Evolutionary conservation across 2,797 vertebrate genomes (phyloP).

Genomic region (Gobionotothen gibberifrons): DNA sequence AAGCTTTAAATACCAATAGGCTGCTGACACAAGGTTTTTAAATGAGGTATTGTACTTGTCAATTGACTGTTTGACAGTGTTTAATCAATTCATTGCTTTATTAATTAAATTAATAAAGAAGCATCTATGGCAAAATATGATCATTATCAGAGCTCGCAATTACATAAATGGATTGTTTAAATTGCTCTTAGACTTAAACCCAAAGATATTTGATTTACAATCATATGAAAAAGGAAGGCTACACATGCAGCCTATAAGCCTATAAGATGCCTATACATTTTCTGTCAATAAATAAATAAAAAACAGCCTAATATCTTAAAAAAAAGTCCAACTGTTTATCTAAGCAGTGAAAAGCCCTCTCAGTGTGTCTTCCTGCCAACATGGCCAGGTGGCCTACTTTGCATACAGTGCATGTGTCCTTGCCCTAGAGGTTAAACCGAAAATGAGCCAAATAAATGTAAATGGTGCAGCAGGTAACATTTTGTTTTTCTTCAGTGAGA

Average conservation of each 20-base stretch:
- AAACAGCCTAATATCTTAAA: too few species aligned
- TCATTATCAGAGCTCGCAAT: neutral
- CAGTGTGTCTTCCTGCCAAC: slow-evolving; percentile 29
- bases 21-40: too few species aligned
- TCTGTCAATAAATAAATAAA: neutral
- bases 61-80: neutral
- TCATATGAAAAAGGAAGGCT: neutral
- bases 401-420: slow-evolving; percentile 55
- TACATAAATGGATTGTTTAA: too few species aligned
- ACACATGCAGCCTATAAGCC: neutral
- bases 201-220: neutral
- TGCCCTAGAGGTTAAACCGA: slow-evolving; percentile 62
- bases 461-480: neutral
- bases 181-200: neutral
- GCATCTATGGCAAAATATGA: neutral
- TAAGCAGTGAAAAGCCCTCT: neutral
- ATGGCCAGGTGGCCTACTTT: slow-evolving; percentile 74
- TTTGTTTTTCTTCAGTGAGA: neutral
- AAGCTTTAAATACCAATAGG: too few species aligned
- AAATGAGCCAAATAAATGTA: neutral
- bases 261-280: neutral
- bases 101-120: neutral
- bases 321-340: neutral
- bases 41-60: neutral
- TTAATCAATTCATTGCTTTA: neutral